Conservation (phyloP, 2,797 vertebrate species). For the Rachycentron canadum region DNA sequence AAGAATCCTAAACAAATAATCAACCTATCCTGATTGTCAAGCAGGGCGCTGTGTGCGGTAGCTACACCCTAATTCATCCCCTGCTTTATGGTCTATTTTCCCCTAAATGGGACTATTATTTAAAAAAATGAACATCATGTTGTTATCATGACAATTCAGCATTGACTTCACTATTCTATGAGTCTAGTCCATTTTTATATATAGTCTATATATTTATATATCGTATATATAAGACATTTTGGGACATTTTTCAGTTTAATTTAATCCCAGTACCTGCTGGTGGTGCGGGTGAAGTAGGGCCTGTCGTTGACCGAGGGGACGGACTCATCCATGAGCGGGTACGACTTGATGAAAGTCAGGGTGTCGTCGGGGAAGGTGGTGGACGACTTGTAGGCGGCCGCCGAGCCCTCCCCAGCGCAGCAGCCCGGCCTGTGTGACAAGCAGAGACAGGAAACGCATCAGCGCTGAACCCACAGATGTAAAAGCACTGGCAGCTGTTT, state of each 20-base stretch:
- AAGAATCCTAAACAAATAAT: too few relatives aligned
- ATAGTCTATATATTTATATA: too few relatives aligned
- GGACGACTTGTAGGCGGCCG: conserved; percentile 85
- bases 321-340: conserved; percentile 92
- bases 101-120: too few relatives aligned
- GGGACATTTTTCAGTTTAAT: not conserved
- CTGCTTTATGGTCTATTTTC: too few relatives aligned
- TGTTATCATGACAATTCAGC: too few relatives aligned
- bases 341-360: conserved; percentile 94
- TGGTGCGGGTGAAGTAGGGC: conserved; percentile 93
- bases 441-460: not conserved
- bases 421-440: conserved; percentile 88
- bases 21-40: too few relatives aligned
- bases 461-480: conserved; percentile 49
- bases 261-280: conserved; percentile 86
- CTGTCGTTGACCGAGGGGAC: conserved; percentile 88
- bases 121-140: too few relatives aligned
- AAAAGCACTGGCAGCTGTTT: conserved; percentile 66
- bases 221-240: too few relatives aligned
- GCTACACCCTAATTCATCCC: too few relatives aligned
- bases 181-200: too few relatives aligned
- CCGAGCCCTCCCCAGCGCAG: conserved; percentile 90
- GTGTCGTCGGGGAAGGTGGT: conserved; percentile 93
- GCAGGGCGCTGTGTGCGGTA: too few relatives aligned
- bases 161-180: too few relatives aligned